These are phyloP conservation scores for Ptychadena robeensis DNA, from an alignment of 2,797 vertebrate genomes.

Conservation along the genomic window DNA sequence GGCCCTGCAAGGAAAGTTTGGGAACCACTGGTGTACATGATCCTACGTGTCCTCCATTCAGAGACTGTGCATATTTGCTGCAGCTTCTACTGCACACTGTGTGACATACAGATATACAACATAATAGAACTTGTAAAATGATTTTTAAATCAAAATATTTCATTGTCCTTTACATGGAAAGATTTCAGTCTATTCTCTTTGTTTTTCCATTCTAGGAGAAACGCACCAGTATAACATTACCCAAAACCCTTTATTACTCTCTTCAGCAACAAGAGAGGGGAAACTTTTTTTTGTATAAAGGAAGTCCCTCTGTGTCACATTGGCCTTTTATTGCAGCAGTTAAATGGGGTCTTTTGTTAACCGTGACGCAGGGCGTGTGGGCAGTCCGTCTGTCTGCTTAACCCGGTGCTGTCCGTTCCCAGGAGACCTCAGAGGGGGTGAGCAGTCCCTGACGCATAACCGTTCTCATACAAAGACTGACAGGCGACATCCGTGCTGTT, in stretches of 20 bases:
- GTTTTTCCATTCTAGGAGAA: constrained; percentile 8
- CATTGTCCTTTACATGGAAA: too few species aligned
- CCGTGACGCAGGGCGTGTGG: constrained; percentile 31
- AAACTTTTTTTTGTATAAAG: not conserved
- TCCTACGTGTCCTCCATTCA: too few species aligned
- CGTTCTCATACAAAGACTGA: not conserved
- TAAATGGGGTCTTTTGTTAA: constrained; percentile 50
- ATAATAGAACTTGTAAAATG: too few species aligned
- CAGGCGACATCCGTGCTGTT: not conserved
- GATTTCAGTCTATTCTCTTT: too few species aligned
- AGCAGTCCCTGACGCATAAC: not conserved
- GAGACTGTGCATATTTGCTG: too few species aligned
- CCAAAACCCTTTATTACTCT: constrained; percentile 19
- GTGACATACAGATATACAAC: too few species aligned
- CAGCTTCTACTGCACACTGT: too few species aligned
- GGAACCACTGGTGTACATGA: too few species aligned
- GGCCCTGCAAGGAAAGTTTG: too few species aligned
- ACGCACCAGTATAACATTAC: not conserved
- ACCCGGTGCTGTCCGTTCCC: not conserved
- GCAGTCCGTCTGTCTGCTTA: not conserved
- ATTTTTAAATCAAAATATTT: too few species aligned
- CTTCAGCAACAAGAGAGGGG: not conserved
- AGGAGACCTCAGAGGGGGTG: not conserved
- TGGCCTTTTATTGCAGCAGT: constrained; percentile 36
- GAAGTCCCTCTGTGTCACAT: constrained; percentile 19